These are phyloP conservation scores for Polyodon spathula DNA, from an alignment of 2,113 vertebrate genomes.

Conservation along the genomic window DNA sequence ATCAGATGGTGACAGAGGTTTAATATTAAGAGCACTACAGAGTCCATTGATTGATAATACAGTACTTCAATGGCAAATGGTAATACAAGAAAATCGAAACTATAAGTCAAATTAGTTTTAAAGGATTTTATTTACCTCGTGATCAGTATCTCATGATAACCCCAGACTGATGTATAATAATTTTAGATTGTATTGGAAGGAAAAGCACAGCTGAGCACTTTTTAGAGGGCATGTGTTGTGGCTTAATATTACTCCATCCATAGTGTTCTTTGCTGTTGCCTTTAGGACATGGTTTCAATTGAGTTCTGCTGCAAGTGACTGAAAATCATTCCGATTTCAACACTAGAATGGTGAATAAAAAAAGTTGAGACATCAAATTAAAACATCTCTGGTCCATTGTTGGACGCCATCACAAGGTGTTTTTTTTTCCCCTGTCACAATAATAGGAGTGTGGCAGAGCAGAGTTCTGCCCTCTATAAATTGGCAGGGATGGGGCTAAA, in stretches of 20 bases:
- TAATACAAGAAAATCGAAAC: neutral
- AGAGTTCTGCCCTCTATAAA: too few relatives aligned
- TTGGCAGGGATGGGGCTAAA: too few relatives aligned
- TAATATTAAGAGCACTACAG: slow-evolving; percentile 1
- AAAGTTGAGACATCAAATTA: neutral
- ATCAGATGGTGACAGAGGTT: neutral
- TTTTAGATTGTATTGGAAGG: too few relatives aligned
- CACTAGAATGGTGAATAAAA: neutral
- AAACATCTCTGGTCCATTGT: neutral
- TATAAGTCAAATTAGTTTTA: too few relatives aligned
- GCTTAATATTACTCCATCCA: neutral
- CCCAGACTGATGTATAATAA: too few relatives aligned
- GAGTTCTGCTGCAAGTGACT: too few relatives aligned
- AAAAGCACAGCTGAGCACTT: neutral
- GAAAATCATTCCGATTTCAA: neutral
- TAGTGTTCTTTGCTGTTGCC: neutral
- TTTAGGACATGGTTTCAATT: too few relatives aligned
- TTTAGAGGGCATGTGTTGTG: neutral
- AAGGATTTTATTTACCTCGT: too few relatives aligned
- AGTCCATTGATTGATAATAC: slow-evolving; percentile 6
- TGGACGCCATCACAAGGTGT: neutral
- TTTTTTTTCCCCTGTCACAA: neutral
- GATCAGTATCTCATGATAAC: too few relatives aligned
- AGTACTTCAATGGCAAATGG: neutral
- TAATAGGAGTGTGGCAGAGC: too few relatives aligned